Percentiles rank a stretch among this genome's conserved stretches.
Conservation (phyloP, 2,113 vertebrate species). For the Urocynchramus pylzowi region DNA sequence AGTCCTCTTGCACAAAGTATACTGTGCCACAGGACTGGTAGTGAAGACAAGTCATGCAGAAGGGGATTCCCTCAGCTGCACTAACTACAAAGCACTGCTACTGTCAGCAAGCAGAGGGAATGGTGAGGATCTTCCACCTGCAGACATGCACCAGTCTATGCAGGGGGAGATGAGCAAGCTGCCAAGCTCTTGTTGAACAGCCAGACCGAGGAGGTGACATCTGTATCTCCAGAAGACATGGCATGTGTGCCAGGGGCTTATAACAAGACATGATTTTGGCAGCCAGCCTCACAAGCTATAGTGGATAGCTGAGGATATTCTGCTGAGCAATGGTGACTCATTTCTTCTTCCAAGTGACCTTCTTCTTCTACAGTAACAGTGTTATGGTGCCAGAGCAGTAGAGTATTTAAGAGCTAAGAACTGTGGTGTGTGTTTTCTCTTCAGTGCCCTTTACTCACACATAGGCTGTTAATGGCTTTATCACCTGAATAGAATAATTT, state of each 20-base stretch:
- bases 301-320: not conserved
- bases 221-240: not conserved
- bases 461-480: not conserved
- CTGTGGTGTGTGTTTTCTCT: not conserved
- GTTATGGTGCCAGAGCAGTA: not conserved
- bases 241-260: not conserved
- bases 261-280: not conserved
- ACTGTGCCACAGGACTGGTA: not conserved
- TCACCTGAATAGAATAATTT: not conserved
- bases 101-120: not conserved
- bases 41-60: not conserved
- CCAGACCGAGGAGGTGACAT: not conserved
- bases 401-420: not conserved
- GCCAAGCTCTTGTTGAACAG: not conserved
- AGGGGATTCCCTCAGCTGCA: not conserved
- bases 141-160: not conserved
- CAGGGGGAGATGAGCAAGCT: rapidly evolving
- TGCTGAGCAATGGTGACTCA: rapidly evolving
- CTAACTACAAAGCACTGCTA: not conserved
- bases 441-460: not conserved
- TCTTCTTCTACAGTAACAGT: not conserved
- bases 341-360: not conserved
- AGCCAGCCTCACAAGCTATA: not conserved
- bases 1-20: not conserved
- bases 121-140: not conserved